These are phyloP conservation scores for Strix occidentalis DNA, from an alignment of 2,797 vertebrate species.

Conservation along the genomic window DNA sequence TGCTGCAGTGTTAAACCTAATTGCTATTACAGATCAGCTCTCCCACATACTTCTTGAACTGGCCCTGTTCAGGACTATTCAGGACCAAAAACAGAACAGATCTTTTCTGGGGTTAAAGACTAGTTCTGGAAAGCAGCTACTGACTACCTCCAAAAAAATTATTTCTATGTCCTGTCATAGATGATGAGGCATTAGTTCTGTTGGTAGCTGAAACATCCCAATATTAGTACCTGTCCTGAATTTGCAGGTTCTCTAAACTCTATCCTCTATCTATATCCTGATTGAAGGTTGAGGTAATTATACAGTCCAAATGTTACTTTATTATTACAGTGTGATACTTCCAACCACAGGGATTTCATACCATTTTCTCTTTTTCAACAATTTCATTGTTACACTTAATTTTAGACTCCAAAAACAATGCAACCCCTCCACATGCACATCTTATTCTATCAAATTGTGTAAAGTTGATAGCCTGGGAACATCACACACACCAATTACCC, in stretches of 20 bases:
- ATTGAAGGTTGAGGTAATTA: neutral
- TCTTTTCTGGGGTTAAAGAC: neutral
- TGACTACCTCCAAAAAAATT: neutral
- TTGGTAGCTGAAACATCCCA: neutral
- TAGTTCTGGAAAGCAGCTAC: neutral
- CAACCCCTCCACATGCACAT: neutral
- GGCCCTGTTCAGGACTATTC: neutral
- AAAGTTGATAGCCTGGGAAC: neutral
- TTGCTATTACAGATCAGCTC: neutral
- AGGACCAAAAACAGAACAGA: neutral
- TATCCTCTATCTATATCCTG: neutral
- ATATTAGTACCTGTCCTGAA: neutral
- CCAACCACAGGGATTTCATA: neutral
- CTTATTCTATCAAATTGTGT: neutral
- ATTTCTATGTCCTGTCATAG: neutral
- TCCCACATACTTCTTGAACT: neutral
- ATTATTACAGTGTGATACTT: neutral
- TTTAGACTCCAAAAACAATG: neutral
- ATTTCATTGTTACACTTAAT: neutral
- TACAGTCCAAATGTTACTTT: neutral
- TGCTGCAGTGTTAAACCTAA: neutral
- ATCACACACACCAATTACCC: neutral
- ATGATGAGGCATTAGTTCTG: neutral
- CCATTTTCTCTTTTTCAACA: neutral
- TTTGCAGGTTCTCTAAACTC: neutral